phyloP scores from a whole-genome alignment of 64 coral and sea anemone genomes.

The Anthopleura sola region DNA sequence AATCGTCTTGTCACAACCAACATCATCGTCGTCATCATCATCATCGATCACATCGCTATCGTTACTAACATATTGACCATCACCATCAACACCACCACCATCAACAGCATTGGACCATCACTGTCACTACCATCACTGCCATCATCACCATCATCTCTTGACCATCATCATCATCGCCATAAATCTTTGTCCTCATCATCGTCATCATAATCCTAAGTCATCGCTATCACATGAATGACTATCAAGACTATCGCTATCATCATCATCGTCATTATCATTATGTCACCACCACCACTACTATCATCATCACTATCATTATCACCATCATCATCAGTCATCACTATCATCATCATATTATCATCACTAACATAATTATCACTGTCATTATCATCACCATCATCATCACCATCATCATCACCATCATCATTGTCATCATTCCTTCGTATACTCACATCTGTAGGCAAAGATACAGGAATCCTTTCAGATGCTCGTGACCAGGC shows the following conservation, averaged over 20 bases:
- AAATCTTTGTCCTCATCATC: not conserved
- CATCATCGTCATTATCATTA: no score
- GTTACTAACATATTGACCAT: not conserved
- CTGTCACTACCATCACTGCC: not conserved
- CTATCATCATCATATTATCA: not conserved
- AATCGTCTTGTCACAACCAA: no score
- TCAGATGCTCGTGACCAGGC: conserved; percentile 92
- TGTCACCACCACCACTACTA: no score
- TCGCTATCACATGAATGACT: no score
- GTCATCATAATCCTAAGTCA: no score
- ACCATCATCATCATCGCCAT: not conserved
- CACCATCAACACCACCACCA: not conserved
- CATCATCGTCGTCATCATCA: no score
- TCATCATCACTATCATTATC: no score
- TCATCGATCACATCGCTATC: no score
- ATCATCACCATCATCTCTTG: not conserved
- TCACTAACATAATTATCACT: not conserved
- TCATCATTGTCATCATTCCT: not conserved
- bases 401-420: not conserved
- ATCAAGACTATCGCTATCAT: no score
- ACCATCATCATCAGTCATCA: not conserved
- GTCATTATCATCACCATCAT: not conserved
- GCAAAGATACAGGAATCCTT: conserved; percentile 78
- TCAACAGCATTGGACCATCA: not conserved
- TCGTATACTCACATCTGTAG: conserved; percentile 57